phyloP scores from a whole-genome alignment of 2,888 invertebrate species.

The Unio pictorum region DNA sequence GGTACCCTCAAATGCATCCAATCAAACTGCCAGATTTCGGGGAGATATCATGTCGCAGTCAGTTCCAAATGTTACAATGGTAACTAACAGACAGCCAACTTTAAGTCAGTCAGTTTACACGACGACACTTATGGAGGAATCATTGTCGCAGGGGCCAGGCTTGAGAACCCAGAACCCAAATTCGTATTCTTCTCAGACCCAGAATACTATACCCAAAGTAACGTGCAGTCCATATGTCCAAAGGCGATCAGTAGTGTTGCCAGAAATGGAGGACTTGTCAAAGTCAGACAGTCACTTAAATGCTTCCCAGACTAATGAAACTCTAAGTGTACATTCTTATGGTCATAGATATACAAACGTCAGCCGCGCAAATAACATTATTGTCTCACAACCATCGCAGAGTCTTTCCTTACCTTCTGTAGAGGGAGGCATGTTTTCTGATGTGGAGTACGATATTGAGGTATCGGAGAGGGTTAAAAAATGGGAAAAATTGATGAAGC shows the following conservation, averaged over 20 bases:
- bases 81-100: too few species aligned
- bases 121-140: too few species aligned
- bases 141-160: too few species aligned
- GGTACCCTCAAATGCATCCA: slow-evolving; percentile 10
- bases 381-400: slow-evolving; percentile 7
- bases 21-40: too few species aligned
- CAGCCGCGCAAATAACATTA: slow-evolving; percentile 1
- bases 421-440: slow-evolving; percentile 64
- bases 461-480: slow-evolving; percentile 63
- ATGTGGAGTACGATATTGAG: slow-evolving; percentile 65
- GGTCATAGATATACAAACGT: too few species aligned
- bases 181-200: too few species aligned
- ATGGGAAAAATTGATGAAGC: slow-evolving; percentile 61
- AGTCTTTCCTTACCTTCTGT: slow-evolving; percentile 26
- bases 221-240: slow-evolving; percentile 45
- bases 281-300: slow-evolving; percentile 61
- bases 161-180: too few species aligned
- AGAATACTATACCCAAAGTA: slow-evolving; percentile 5
- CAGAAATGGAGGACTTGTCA: slow-evolving; percentile 46
- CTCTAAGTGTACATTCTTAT: slow-evolving; percentile 3
- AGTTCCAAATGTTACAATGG: too few species aligned
- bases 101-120: too few species aligned
- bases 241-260: slow-evolving; percentile 25
- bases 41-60: too few species aligned
- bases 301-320: slow-evolving; percentile 13